phyloP scores from a whole-genome alignment of 2,888 invertebrate genomes.

The Exephanes ischioxanthus region DNA sequence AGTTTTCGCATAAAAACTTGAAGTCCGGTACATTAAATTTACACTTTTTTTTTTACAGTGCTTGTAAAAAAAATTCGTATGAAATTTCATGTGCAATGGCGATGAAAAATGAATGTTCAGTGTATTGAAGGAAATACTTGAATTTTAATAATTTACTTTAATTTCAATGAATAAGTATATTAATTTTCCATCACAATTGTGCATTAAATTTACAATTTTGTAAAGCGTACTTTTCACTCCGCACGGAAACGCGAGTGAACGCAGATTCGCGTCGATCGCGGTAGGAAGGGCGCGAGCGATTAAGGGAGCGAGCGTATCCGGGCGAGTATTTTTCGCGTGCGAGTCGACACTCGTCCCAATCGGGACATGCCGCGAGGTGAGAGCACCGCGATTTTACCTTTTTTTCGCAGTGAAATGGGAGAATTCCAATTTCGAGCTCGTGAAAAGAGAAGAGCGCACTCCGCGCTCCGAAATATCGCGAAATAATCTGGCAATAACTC shows the following conservation, averaged over 20 bases:
- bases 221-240: neutral
- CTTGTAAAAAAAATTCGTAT: too few species aligned
- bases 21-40: too few species aligned
- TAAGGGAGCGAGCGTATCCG: neutral
- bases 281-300: neutral
- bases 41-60: too few species aligned
- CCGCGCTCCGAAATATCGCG: slow-evolving; percentile 49
- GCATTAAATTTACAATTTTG: neutral
- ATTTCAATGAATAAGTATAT: too few species aligned
- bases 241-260: neutral
- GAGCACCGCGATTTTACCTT: slow-evolving; percentile 18
- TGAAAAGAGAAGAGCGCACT: slow-evolving; percentile 14
- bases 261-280: neutral
- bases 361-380: neutral
- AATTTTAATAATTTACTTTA: too few species aligned
- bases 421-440: slow-evolving; percentile 38
- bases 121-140: too few species aligned
- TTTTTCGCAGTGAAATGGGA: slow-evolving; percentile 42
- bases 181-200: too few species aligned
- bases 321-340: neutral
- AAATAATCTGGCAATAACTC: slow-evolving; percentile 66
- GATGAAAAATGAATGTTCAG: too few species aligned
- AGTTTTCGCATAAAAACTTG: too few species aligned
- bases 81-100: too few species aligned
- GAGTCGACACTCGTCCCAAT: neutral